Conservation (phyloP, 2,888 invertebrate genomes). For the Agonopterix subpropinquella region DNA sequence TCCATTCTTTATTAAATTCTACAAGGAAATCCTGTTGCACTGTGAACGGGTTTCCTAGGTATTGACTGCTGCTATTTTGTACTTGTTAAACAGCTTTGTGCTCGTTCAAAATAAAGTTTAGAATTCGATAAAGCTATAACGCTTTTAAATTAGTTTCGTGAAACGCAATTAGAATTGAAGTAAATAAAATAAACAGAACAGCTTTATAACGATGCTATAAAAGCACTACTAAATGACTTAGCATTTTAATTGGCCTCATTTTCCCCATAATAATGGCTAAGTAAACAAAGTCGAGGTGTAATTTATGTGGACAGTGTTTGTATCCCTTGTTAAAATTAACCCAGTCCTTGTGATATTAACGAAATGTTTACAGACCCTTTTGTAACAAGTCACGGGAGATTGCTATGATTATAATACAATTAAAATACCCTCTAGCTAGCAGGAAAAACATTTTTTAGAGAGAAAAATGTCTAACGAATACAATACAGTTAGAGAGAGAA, state of each 20-base stretch:
- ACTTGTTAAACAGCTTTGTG: too few relatives aligned
- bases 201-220: too few relatives aligned
- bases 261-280: slow-evolving; percentile 6
- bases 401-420: slow-evolving; percentile 5
- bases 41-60: neutral
- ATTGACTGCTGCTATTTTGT: neutral
- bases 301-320: slow-evolving; percentile 31
- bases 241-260: too few relatives aligned
- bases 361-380: slow-evolving; percentile 27
- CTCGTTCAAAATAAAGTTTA: too few relatives aligned
- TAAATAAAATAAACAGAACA: too few relatives aligned
- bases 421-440: neutral
- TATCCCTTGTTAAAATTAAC: slow-evolving; percentile 31
- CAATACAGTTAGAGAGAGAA: too few relatives aligned
- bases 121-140: too few relatives aligned
- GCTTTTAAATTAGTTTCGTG: too few relatives aligned
- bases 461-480: too few relatives aligned
- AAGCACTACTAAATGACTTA: too few relatives aligned
- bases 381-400: slow-evolving; percentile 1
- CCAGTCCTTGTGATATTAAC: slow-evolving; percentile 20
- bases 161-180: too few relatives aligned
- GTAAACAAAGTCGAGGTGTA: slow-evolving; percentile 26
- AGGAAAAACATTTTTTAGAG: neutral
- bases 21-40: neutral
- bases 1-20: slow-evolving; percentile 1